phyloP scores from a whole-genome alignment of 1,140 invertebrate genomes.

The Achatina immaculata region DNA sequence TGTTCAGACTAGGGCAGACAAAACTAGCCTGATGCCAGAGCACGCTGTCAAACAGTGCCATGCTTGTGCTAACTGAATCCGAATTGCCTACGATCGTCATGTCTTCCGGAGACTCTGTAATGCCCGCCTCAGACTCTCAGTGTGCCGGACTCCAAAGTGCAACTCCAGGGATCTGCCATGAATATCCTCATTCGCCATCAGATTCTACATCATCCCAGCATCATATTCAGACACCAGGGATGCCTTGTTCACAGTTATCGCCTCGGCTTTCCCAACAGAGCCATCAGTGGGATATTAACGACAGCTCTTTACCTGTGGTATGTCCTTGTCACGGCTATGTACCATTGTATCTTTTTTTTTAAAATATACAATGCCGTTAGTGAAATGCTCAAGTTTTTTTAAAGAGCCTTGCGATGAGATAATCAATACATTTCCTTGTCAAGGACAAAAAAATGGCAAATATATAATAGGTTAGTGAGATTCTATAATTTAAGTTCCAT shows the following conservation, averaged over 20 bases:
- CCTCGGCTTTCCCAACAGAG: conserved; percentile 25
- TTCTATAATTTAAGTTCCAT: too few species aligned
- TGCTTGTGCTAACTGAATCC: conserved; percentile 20
- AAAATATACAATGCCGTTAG: not conserved
- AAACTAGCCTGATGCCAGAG: too few species aligned
- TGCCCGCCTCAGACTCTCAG: conserved; percentile 1
- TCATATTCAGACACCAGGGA: conserved; percentile 26
- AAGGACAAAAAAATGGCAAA: too few species aligned
- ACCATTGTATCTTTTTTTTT: not conserved
- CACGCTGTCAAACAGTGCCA: too few species aligned
- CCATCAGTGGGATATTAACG: conserved; percentile 67
- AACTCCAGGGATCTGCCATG: not conserved
- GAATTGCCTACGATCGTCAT: conserved; percentile 13
- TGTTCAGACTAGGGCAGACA: too few species aligned
- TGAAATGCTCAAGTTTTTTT: too few species aligned
- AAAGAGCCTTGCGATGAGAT: too few species aligned
- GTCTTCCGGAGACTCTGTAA: conserved; percentile 8
- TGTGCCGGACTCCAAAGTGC: conserved; percentile 4
- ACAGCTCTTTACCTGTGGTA: conserved; percentile 63
- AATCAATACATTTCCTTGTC: too few species aligned
- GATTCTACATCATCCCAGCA: conserved; percentile 36
- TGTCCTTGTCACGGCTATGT: conserved; percentile 19
- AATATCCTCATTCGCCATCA: conserved; percentile 19
- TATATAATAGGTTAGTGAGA: too few species aligned
- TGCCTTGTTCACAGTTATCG: not conserved